These are phyloP conservation scores for Epirrhoe tristata DNA, from an alignment of 2,888 invertebrate species.

Conservation along the genomic window DNA sequence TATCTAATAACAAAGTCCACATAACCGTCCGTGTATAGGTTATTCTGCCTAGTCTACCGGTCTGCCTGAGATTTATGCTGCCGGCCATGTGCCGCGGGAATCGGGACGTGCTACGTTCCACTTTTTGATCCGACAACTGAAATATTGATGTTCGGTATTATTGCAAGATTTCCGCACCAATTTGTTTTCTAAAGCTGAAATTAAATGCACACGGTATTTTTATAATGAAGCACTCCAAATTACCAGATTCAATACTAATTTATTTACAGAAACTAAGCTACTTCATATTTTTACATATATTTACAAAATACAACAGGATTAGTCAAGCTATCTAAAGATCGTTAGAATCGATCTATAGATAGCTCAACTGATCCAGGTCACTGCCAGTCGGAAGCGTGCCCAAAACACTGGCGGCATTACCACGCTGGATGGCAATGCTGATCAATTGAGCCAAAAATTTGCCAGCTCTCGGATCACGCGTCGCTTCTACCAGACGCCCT, in stretches of 20 bases:
- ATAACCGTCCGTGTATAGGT: not conserved
- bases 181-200: not conserved
- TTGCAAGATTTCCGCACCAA: constrained; percentile 31
- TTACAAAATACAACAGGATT: too few species aligned
- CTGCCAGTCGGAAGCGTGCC: too few species aligned
- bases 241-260: not conserved
- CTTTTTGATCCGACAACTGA: constrained; percentile 48
- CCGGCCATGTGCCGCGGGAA: constrained; percentile 46
- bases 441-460: too few species aligned
- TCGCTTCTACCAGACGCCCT: too few species aligned
- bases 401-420: too few species aligned
- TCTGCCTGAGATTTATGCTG: constrained; percentile 54
- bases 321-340: too few species aligned
- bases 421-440: too few species aligned
- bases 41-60: constrained; percentile 7
- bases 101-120: constrained; percentile 46
- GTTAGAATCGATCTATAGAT: too few species aligned
- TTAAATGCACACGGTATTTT: constrained; percentile 2
- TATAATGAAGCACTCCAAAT: not conserved
- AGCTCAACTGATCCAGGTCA: too few species aligned
- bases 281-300: too few species aligned
- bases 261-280: too few species aligned
- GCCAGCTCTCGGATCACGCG: too few species aligned
- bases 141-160: constrained; percentile 40
- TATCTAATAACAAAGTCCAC: constrained; percentile 2